Conservation (phyloP, 2,113 vertebrate genomes). For the Pteruthius melanotis region DNA sequence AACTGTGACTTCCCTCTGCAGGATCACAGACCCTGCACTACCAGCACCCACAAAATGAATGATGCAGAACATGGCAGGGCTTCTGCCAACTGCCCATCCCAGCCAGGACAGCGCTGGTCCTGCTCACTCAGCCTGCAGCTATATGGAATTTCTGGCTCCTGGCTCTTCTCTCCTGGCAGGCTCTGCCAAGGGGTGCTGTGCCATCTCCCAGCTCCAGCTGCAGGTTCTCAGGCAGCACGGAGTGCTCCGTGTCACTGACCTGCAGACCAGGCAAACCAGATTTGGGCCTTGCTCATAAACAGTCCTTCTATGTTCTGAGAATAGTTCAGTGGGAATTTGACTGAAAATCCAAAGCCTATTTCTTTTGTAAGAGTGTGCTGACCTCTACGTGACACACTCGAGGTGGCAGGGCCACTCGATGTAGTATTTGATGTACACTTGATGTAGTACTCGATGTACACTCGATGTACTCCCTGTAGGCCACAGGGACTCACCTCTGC, state of each 20-base stretch:
- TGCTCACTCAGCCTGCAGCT: background rate
- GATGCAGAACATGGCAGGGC: background rate
- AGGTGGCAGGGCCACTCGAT: background rate
- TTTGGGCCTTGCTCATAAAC: background rate
- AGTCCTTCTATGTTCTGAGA: background rate
- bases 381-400: background rate
- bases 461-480: too few species aligned
- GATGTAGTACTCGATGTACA: too few species aligned
- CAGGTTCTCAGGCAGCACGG: background rate
- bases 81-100: background rate
- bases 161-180: background rate
- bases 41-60: background rate
- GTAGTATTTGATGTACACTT: too few species aligned
- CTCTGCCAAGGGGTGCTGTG: background rate
- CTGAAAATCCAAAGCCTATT: background rate
- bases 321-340: background rate
- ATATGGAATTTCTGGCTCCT: background rate
- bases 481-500: background rate
- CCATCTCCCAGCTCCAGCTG: background rate
- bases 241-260: background rate
- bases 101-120: accelerated
- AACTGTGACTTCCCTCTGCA: background rate
- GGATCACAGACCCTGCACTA: background rate
- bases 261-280: background rate
- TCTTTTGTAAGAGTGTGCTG: background rate